Conservation (phyloP, 2,888 invertebrate species). For the Palloptera scutellata region DNA sequence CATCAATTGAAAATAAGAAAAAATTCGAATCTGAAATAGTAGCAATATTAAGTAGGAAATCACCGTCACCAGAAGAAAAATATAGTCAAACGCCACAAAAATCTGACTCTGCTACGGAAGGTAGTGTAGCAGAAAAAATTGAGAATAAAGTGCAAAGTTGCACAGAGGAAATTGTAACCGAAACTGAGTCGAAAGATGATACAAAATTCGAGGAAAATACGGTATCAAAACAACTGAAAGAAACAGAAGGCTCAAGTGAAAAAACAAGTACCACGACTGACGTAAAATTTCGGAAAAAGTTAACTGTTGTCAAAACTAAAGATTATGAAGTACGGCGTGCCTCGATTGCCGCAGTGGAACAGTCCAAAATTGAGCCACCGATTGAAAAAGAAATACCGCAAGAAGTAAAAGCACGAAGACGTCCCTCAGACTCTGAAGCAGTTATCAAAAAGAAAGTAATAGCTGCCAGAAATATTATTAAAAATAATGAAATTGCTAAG, state of each 20-base stretch:
- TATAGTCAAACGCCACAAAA: not conserved
- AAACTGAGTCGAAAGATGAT: too few relatives aligned
- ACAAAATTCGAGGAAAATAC: too few relatives aligned
- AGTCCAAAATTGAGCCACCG: constrained; percentile 51
- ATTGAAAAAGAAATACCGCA: constrained; percentile 37
- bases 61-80: not conserved
- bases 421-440: constrained; percentile 59
- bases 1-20: not conserved
- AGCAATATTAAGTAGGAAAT: not conserved
- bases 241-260: constrained; percentile 1
- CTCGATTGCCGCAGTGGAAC: constrained; percentile 58
- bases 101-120: too few relatives aligned
- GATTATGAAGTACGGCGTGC: constrained; percentile 46
- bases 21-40: not conserved
- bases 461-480: constrained; percentile 23
- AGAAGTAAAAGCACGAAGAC: constrained; percentile 44
- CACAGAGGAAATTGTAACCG: too few relatives aligned
- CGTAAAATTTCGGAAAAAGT: constrained; percentile 12
- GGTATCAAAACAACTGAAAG: too few relatives aligned
- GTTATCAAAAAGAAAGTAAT: constrained; percentile 52
- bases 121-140: too few relatives aligned
- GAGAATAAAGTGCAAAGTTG: too few relatives aligned
- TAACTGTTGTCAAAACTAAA: not conserved
- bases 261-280: not conserved
- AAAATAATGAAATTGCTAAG: not conserved